Evolutionary conservation across 2,888 invertebrate species (phyloP).

Genomic region (Metalampra italica): DNA sequence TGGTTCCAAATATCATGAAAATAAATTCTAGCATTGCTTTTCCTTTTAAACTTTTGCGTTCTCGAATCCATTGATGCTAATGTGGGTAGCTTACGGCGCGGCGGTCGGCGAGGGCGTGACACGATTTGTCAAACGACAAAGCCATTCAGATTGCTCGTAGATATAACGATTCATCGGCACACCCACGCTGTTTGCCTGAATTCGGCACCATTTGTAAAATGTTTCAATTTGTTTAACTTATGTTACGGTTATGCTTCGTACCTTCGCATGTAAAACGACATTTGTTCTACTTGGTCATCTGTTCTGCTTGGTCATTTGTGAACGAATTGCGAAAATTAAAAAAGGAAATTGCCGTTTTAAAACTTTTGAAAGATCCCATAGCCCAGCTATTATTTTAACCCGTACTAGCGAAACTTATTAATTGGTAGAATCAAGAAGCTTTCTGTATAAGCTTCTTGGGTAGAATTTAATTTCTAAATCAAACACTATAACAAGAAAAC

Average conservation of each 20-base stretch:
- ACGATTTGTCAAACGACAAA: conserved; percentile 46
- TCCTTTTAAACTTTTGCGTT: background rate
- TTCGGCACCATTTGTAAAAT: conserved; percentile 24
- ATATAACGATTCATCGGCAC: conserved; percentile 32
- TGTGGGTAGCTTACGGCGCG: conserved; percentile 8
- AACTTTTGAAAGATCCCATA: too few relatives aligned
- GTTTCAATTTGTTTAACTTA: conserved; percentile 27
- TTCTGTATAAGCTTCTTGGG: too few relatives aligned
- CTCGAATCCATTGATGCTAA: conserved; percentile 3
- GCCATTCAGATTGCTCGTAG: conserved; percentile 35
- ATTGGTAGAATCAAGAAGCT: too few relatives aligned
- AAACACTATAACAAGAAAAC: too few relatives aligned
- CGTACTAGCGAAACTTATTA: too few relatives aligned
- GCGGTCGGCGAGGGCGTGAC: conserved; percentile 28
- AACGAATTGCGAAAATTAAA: too few relatives aligned
- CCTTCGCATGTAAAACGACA: too few relatives aligned
- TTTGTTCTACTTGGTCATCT: too few relatives aligned
- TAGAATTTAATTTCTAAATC: too few relatives aligned
- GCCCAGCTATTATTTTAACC: too few relatives aligned
- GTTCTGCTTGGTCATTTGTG: too few relatives aligned
- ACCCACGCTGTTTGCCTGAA: conserved; percentile 25
- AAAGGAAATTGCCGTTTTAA: too few relatives aligned
- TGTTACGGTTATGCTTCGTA: background rate
- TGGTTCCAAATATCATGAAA: background rate
- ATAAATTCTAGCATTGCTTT: background rate